Evolutionary conservation across 1,140 invertebrate genomes (phyloP), one percentile per base, ranked within the genome.

Genomic region (Battus philenor): DNA sequence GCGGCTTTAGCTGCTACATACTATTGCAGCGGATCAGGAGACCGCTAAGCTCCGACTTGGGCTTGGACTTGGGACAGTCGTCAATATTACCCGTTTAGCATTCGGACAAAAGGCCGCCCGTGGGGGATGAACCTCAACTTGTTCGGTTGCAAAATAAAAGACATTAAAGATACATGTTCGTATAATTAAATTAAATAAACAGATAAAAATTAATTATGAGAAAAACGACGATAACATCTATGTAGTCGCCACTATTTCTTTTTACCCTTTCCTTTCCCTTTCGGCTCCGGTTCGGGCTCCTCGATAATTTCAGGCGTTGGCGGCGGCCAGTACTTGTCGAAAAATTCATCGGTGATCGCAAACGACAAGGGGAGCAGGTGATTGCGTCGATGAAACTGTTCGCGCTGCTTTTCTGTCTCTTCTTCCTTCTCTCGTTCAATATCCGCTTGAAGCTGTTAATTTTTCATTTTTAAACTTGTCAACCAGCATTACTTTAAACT

Each of bases 301-400:
- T 13, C 11, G 3, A 17, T 5, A 2, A 24, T 8, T 41, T 65
- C 61, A 0, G 68, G 60, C 0, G 72, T 57, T 4, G 62, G 66
- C 2, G 72, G 72, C 22, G 70, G 63, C 70, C 68, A 74, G 50
- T 70, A 72, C 38, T 68, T 68, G 36, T 80, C 49, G 15, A 75
- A 72, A 49, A 76, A 65, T 3, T 59, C 53, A 2, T 75, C 68
- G 1, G 50, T 50, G 0, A 60, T 62, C 0, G 76, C 75, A 6
- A 71, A 57, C 1, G 4, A 9, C 0, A 83, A 45, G 0, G 79
- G 79, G 11, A 83, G 45, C 10, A 83, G 68, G 32, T 68, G 58
- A 4, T 44, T 67, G 0, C 54, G 52, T 2, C 44, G 54, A 17
- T 74, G 52, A 71, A 69, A 79, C 0, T 45, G 30, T 9, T 78